Percentiles rank a stretch among this genome's conserved stretches.
phyloP scores from a whole-genome alignment of 2,113 vertebrate genomes.

The Podiceps cristatus region DNA sequence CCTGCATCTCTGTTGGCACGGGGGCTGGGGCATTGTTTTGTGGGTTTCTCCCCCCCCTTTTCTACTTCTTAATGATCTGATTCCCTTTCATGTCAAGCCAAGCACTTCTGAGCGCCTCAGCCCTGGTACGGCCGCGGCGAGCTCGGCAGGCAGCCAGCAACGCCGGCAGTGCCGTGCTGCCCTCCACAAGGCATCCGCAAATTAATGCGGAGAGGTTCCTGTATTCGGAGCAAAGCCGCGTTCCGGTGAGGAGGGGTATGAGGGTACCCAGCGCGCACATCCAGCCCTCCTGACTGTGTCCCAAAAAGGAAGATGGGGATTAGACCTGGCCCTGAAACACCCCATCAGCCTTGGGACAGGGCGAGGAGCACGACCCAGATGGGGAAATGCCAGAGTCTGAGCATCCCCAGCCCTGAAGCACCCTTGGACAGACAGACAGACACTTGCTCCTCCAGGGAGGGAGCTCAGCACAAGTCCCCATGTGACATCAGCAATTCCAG shows the following conservation, averaged over 20 bases:
- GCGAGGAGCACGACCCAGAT: accelerated
- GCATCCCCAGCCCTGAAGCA: background rate
- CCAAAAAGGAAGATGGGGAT: background rate
- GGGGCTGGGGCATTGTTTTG: background rate
- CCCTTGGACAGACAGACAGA: background rate
- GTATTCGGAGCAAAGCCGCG: accelerated
- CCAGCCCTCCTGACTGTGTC: background rate
- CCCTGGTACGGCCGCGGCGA: background rate
- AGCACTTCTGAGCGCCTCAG: background rate
- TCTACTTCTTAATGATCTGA: background rate
- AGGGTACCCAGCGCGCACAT: background rate
- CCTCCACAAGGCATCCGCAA: background rate
- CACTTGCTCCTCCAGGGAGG: background rate
- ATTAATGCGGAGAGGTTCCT: background rate
- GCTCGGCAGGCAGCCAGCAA: background rate
- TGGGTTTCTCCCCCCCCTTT: background rate
- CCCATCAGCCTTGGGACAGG: background rate
- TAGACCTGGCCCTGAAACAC: accelerated
- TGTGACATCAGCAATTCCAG: background rate
- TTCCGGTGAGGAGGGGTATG: background rate
- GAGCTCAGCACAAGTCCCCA: background rate
- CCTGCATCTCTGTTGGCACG: background rate
- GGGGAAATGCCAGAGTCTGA: background rate
- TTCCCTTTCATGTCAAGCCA: background rate
- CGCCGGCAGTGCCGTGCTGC: accelerated